A percentile compares a stretch with the other conserved stretches of the same genome.
These are phyloP conservation scores for Monomorium pharaonis DNA, from an alignment of 1,140 invertebrate genomes.

Conservation along the genomic window DNA sequence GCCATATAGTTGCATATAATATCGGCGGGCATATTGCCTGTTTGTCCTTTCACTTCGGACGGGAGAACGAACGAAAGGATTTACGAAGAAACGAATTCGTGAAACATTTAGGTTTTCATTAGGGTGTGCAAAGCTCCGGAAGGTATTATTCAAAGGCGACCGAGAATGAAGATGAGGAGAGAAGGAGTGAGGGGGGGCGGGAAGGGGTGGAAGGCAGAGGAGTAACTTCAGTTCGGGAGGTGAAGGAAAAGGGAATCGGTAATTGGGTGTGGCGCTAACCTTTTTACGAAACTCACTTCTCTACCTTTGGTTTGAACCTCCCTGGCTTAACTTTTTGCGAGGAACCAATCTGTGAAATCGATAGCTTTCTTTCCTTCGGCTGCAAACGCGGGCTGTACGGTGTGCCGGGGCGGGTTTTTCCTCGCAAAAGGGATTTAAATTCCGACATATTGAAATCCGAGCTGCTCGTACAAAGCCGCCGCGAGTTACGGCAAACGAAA, in stretches of 20 bases:
- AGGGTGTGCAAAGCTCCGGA: slow-evolving; percentile 70
- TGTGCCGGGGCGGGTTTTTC: background rate
- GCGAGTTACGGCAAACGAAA: background rate
- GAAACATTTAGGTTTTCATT: slow-evolving; percentile 82
- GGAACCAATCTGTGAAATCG: slow-evolving; percentile 61
- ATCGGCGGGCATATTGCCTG: background rate
- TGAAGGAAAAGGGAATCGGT: slow-evolving; percentile 12
- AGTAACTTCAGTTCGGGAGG: too few relatives aligned
- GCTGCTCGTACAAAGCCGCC: background rate
- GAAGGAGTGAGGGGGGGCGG: background rate
- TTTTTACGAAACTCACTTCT: slow-evolving; percentile 25
- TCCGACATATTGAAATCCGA: slow-evolving; percentile 19
- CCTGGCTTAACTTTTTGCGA: slow-evolving; percentile 29
- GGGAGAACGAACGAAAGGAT: background rate
- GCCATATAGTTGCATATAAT: background rate
- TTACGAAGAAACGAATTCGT: slow-evolving; percentile 44
- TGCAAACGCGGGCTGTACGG: background rate
- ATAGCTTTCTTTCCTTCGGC: slow-evolving; percentile 48
- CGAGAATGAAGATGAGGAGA: background rate
- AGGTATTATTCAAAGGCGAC: slow-evolving; percentile 67
- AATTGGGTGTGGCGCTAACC: slow-evolving; percentile 8
- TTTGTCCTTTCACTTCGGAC: background rate
- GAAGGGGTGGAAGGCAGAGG: background rate
- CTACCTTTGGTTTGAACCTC: slow-evolving; percentile 30
- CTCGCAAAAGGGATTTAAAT: slow-evolving; percentile 35